phyloP scores from a whole-genome alignment of 2,113 vertebrate genomes.

The Cyanoramphus novaezelandiae region DNA sequence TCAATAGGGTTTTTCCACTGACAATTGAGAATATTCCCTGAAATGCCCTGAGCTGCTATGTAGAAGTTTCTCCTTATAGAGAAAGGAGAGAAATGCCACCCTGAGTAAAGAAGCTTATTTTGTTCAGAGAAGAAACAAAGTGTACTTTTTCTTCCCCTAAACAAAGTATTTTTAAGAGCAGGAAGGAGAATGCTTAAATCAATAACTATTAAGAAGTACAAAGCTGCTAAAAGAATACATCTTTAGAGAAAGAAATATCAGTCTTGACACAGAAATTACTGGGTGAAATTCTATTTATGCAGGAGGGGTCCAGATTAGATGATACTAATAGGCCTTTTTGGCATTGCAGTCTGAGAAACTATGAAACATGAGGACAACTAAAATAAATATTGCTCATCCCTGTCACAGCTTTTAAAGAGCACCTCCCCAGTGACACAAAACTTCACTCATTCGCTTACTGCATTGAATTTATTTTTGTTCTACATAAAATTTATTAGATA shows the following conservation, averaged over 20 bases:
- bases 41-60: neutral
- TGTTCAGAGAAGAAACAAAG: slow-evolving; percentile 41
- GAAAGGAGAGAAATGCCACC: neutral
- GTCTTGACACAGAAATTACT: slow-evolving; percentile 14
- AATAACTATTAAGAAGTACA: slow-evolving; percentile 50
- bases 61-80: neutral
- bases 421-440: neutral
- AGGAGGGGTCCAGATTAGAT: neutral
- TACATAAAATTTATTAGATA: neutral
- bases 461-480: neutral
- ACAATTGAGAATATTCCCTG: neutral
- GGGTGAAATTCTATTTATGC: slow-evolving; percentile 31
- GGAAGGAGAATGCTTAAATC: slow-evolving; percentile 41
- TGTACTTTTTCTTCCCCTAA: slow-evolving; percentile 27
- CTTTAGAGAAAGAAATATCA: slow-evolving; percentile 35
- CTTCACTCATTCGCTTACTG: neutral
- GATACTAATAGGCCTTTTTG: neutral
- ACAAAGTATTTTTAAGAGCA: slow-evolving; percentile 35
- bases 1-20: neutral
- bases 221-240: slow-evolving; percentile 23
- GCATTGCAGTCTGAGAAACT: neutral
- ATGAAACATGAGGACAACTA: neutral
- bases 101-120: slow-evolving; percentile 12
- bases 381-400: neutral
- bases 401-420: neutral